These are phyloP conservation scores for Gallirallus australis DNA, from an alignment of 2,797 vertebrate genomes.

Conservation along the genomic window DNA sequence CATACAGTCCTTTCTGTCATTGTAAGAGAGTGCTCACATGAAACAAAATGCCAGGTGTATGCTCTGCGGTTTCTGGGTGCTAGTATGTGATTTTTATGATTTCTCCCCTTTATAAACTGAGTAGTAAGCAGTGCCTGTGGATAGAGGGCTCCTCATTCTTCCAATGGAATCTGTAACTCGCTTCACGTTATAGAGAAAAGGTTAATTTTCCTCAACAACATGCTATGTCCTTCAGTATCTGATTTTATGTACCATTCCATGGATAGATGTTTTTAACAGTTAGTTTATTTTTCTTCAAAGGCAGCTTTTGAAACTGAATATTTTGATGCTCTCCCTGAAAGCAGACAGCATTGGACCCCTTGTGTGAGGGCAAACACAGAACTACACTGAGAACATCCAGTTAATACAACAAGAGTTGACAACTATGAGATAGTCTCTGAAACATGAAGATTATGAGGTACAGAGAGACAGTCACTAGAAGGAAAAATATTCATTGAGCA, in stretches of 20 bases:
- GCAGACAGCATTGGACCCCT: slow-evolving; percentile 8
- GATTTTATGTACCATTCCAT: slow-evolving; percentile 45
- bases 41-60: not conserved
- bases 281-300: slow-evolving; percentile 51
- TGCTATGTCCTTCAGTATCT: not conserved
- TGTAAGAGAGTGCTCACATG: not conserved
- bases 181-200: not conserved
- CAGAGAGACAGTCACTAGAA: not conserved
- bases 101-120: not conserved
- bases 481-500: not conserved
- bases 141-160: not conserved
- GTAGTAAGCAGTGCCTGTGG: not conserved
- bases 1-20: not conserved
- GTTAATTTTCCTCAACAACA: slow-evolving; percentile 30
- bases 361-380: slow-evolving; percentile 13
- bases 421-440: slow-evolving; percentile 2
- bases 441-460: not conserved
- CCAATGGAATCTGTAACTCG: not conserved
- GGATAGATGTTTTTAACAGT: slow-evolving; percentile 20
- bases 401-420: not conserved
- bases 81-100: not conserved
- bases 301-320: slow-evolving; percentile 1
- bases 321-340: slow-evolving; percentile 26
- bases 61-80: not conserved
- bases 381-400: slow-evolving; percentile 18